phyloP scores from a whole-genome alignment of 1,140 invertebrate genomes.

The Branchinecta lynchi region DNA sequence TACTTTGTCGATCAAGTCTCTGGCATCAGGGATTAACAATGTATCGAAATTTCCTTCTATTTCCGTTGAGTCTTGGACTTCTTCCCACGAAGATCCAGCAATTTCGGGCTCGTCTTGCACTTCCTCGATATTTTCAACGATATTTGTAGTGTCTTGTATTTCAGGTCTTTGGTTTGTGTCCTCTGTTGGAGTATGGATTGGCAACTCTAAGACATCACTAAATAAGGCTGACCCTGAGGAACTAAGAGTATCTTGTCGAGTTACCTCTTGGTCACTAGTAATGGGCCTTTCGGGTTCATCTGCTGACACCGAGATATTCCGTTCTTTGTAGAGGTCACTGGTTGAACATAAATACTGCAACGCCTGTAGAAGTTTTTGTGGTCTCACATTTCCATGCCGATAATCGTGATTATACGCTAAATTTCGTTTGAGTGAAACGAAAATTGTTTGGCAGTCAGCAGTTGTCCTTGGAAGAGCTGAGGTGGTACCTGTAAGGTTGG shows the following conservation, averaged over 20 bases:
- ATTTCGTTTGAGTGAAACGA: too few species aligned
- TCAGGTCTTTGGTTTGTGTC: not conserved
- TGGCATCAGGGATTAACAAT: not conserved
- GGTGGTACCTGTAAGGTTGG: too few species aligned
- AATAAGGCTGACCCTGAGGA: not conserved
- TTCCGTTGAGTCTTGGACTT: not conserved
- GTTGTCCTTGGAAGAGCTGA: too few species aligned
- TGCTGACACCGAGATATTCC: not conserved
- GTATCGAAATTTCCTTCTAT: not conserved
- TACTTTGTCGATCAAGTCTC: constrained; percentile 10
- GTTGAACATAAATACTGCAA: not conserved
- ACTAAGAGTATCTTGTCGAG: not conserved
- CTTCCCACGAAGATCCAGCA: not conserved
- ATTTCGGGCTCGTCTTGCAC: not conserved
- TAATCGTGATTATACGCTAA: too few species aligned
- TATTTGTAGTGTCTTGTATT: not conserved
- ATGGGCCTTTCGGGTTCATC: not conserved
- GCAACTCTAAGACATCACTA: not conserved
- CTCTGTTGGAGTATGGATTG: not conserved
- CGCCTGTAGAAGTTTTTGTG: not conserved
- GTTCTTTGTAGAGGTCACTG: constrained; percentile 3
- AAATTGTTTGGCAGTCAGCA: too few species aligned
- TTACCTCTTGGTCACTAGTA: not conserved
- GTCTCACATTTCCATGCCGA: not conserved
- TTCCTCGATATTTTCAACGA: not conserved